Evolutionary conservation across 2,888 invertebrate genomes (phyloP), one percentile per base, ranked within the genome.

Genomic region (Osmoderma eremita): DNA sequence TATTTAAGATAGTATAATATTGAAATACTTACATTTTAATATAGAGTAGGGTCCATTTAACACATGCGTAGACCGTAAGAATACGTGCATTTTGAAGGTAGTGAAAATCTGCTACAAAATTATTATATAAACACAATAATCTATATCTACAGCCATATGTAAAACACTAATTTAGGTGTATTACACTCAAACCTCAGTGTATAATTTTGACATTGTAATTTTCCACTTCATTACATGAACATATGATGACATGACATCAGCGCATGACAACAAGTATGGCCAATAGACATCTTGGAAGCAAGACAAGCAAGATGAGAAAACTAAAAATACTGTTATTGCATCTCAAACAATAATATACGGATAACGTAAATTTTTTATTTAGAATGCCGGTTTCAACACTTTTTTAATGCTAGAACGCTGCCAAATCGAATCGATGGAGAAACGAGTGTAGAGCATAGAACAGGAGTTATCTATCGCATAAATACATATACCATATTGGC

Each of bases 151-250:
- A 62, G 65, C 68, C 65, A 65, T 65, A 62, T 63, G 63, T 54
- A 56, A 65, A 53, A 68, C 30, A 62, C 56, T 54, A 65, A 54
- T 68, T 68, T 65, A 49, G 63, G 63, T 65, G 68, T 63, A 65
- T 68, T 68, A 68, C 54, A 68, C 65, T 48, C 62, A 62, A 62
- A 49, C 48, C 24, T 48, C 51, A 53, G 48, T 53, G 54, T 65
- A 63, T 48, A 66, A 65, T 68, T 67, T 66, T 68, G 75, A 78
- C 77, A 72, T 73, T 68, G 72, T 76, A 78, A 77, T 75, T 76
- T 77, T 76, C 76, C 75, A 72, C 73, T 73, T 73, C n/a, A n/a
- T n/a, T n/a, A n/a, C n/a, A 74, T 73, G 71, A 73, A 74, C 73
- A 72, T 71, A 58, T 10, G 70, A 68, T 30, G 30, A 53, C 70